phyloP scores from a whole-genome alignment of 2,113 vertebrate species.

The Falco punctatus region DNA sequence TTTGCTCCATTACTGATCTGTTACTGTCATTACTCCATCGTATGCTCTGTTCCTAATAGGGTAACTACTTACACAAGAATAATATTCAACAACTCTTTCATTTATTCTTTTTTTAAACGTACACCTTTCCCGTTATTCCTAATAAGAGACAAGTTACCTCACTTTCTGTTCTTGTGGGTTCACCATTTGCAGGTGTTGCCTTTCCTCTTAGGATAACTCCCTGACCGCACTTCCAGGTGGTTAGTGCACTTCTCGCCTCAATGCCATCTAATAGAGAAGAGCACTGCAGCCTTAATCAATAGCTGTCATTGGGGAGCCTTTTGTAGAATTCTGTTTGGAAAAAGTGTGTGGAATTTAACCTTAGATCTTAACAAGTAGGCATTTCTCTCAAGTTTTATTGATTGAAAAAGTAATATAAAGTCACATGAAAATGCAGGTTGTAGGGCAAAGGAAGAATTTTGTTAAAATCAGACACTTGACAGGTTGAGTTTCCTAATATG shows the following conservation, averaged over 20 bases:
- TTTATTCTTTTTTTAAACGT: not conserved
- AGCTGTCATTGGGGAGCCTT: slow-evolving; percentile 12
- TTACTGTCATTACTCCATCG: not conserved
- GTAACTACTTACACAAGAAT: not conserved
- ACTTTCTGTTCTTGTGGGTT: not conserved
- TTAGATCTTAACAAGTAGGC: not conserved
- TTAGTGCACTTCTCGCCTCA: not conserved
- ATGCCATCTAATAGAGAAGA: not conserved
- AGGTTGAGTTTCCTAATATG: not conserved
- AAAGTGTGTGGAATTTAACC: not conserved
- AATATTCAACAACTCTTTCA: not conserved
- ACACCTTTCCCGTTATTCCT: fast-evolving
- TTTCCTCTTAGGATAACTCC: not conserved
- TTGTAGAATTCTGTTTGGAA: not conserved
- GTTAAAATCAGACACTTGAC: not conserved
- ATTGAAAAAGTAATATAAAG: slow-evolving; percentile 39
- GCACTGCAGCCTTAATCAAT: not conserved
- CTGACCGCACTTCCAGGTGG: not conserved
- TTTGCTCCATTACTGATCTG: not conserved
- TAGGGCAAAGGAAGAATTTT: not conserved
- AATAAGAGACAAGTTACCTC: not conserved
- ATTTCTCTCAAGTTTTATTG: slow-evolving; percentile 6
- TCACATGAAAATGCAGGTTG: slow-evolving; percentile 17
- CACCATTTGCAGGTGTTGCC: not conserved
- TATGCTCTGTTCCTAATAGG: not conserved